A percentile compares a stretch with the other conserved stretches of the same genome.
These are phyloP conservation scores for Cydia strobilella DNA, from an alignment of 1,140 invertebrate species.

Conservation along the genomic window DNA sequence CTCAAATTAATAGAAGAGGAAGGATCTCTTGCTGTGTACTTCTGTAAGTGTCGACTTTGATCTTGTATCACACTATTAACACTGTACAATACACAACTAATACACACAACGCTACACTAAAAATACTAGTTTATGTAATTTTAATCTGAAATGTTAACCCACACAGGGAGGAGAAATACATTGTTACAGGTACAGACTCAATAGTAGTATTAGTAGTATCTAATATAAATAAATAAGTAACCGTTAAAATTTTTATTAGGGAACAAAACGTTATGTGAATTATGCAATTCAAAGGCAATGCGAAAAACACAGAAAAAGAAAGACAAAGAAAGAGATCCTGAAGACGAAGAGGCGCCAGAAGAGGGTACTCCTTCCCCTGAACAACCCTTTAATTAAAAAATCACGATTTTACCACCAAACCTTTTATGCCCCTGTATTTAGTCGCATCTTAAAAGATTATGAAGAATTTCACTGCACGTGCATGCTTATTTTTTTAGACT, in stretches of 20 bases:
- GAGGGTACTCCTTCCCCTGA: constrained; percentile 67
- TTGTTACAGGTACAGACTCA: constrained; percentile 21
- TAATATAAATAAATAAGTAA: neutral
- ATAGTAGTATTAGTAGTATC: constrained; percentile 2
- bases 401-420: neutral
- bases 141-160: neutral
- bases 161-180: neutral
- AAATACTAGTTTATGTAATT: neutral
- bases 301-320: constrained; percentile 85
- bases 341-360: constrained; percentile 78
- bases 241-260: constrained; percentile 79
- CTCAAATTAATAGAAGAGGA: constrained; percentile 89
- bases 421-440: neutral
- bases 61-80: constrained; percentile 35
- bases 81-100: constrained; percentile 38
- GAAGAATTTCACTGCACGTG: neutral
- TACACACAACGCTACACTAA: constrained; percentile 20
- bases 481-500: neutral
- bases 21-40: constrained; percentile 93
- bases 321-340: constrained; percentile 78
- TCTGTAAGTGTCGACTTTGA: constrained; percentile 87
- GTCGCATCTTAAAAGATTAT: neutral
- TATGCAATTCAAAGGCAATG: constrained; percentile 87
- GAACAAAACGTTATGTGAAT: constrained; percentile 92
- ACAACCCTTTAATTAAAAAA: constrained; percentile 11